Evolutionary conservation across 2,113 vertebrate species (phyloP), one percentile per base, ranked within the genome.

Genomic region (Epinephelus cyanopodus): DNA sequence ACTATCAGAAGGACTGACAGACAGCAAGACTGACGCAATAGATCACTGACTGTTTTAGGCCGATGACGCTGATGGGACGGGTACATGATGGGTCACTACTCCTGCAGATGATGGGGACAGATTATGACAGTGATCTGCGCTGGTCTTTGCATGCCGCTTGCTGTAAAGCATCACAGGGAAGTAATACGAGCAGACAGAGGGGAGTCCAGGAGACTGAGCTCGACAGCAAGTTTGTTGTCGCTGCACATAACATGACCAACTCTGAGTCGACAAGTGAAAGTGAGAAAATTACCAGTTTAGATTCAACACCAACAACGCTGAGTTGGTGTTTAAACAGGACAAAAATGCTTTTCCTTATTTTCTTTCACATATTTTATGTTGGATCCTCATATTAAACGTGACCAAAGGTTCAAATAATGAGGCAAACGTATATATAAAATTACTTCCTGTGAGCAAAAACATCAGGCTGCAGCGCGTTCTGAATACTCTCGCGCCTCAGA

Each of bases 61-160:
- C 66, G 64, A 82, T 81, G 64, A 66, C 1, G 15, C 47, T 83
- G 80, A 91, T 70, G 81, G 29, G 79, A 70, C 53, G 71, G 47
- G 27, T 61, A 48, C 19, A 37, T 37, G 60, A 82, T 42, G 74
- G 74, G 57, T 85, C 80, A 84, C 56, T 61, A 57, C 64, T 69
- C 61, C 10, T 54, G 71, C 17, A 77, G 65, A 81, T 86, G 77
- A 73, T 37, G 71, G 72, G 42, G 29, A 79, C 52, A 83, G 64
- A 82, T 85, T 69, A 64, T 60, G 74, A 69, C 67, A 73, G 23
- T 27, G 42, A 87, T 83, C 12, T 0, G 71, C 1, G 17, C 63
- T 68, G 77, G 79, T 72, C 52, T 87, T 78, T 89, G 50, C 71
- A 73, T 68, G 74, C 27, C 27, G n/a, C 58, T 66, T 4, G 19